These are phyloP conservation scores for Megaceryle maxima DNA, from an alignment of 2,113 vertebrate genomes.

Conservation along the genomic window DNA sequence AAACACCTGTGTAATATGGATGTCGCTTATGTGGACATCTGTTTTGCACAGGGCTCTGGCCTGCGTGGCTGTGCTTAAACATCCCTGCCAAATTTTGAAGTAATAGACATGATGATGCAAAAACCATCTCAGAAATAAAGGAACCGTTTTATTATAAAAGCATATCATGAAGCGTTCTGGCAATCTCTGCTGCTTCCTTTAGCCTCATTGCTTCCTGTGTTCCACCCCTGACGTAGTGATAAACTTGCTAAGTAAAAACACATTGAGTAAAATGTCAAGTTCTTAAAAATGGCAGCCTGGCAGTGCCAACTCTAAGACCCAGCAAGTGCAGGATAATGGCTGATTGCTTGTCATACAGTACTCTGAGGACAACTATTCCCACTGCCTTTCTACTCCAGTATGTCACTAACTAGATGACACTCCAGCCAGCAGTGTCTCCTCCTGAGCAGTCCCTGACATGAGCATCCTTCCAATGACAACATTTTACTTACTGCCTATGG, in stretches of 20 bases:
- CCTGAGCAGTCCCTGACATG: accelerated
- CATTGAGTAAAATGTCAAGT: conserved; percentile 19
- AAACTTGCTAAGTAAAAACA: not conserved
- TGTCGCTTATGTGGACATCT: conserved; percentile 62
- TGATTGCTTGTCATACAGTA: not conserved
- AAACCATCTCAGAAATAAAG: conserved; percentile 10
- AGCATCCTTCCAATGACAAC: not conserved
- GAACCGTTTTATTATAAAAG: not conserved
- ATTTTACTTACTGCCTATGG: not conserved
- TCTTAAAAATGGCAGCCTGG: conserved; percentile 14
- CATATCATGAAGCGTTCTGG: not conserved
- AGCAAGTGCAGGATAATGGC: not conserved
- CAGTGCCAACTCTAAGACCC: not conserved
- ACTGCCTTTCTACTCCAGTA: not conserved
- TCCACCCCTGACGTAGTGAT: accelerated
- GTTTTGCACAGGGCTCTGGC: conserved; percentile 39
- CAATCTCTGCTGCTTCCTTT: not conserved
- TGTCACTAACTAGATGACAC: not conserved
- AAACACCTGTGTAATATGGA: conserved; percentile 70
- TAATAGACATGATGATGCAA: not conserved
- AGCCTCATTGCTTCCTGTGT: not conserved
- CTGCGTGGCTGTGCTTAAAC: not conserved
- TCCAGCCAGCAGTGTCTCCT: not conserved
- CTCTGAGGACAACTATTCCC: not conserved
- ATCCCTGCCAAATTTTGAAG: not conserved